Percentiles rank a stretch among this genome's conserved stretches.
These are phyloP conservation scores for Apoda limacodes DNA, from an alignment of 2,888 invertebrate species.

Conservation along the genomic window DNA sequence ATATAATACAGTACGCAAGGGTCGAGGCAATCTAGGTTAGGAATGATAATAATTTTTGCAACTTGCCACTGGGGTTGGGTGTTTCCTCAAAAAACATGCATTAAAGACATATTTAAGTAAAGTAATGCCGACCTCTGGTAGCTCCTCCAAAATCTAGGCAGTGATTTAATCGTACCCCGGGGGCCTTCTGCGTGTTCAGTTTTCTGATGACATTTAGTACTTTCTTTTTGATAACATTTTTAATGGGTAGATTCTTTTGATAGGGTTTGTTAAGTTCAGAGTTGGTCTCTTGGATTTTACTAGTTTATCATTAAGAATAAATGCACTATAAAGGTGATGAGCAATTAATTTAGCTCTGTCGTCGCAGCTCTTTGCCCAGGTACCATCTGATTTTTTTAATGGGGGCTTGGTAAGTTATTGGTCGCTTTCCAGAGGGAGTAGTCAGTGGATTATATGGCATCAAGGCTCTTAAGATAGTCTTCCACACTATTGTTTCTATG, in stretches of 20 bases:
- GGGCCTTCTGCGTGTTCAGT: no score
- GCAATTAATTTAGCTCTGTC: no score
- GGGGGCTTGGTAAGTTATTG: conserved; percentile 6
- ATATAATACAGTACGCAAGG: no score
- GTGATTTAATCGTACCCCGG: conserved; percentile 10
- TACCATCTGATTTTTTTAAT: conserved; percentile 6
- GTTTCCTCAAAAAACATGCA: conserved; percentile 4
- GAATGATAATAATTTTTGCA: conserved; percentile 11
- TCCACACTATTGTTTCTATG: conserved; percentile 1
- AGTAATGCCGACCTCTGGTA: conserved; percentile 3
- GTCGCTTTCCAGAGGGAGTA: conserved; percentile 20
- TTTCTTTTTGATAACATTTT: no score
- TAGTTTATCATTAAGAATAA: no score
- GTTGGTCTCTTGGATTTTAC: conserved; percentile 2
- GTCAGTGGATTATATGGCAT: conserved; percentile 11
- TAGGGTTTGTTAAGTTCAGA: conserved; percentile 1
- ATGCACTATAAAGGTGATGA: no score
- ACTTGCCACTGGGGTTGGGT: conserved; percentile 14
- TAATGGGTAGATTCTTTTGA: no score
- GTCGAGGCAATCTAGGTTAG: no score
- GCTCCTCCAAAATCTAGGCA: conserved; percentile 3
- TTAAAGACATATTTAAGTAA: conserved; percentile 9
- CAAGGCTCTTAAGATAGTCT: conserved; percentile 8
- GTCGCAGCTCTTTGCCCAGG: no score
- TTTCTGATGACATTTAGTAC: no score